Percentiles rank a stretch among this genome's conserved stretches.
These are phyloP conservation scores for Sinotaia quadrata DNA, from an alignment of 2,888 invertebrate genomes.

Conservation along the genomic window DNA sequence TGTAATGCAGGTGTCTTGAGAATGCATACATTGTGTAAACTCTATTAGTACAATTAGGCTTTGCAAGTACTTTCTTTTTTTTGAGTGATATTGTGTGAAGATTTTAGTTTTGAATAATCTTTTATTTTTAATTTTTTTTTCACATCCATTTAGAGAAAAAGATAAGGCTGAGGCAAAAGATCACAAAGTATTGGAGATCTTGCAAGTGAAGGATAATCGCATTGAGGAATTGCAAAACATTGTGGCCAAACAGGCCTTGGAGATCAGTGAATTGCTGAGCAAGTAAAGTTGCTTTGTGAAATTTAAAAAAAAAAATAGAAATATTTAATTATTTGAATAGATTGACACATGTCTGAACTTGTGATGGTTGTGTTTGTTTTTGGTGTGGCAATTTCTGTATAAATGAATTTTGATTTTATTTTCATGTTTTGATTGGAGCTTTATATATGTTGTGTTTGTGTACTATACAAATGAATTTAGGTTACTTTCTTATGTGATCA, in stretches of 20 bases:
- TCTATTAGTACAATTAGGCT: background rate
- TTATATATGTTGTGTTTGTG: no score
- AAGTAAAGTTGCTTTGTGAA: slow-evolving; percentile 42
- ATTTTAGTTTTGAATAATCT: background rate
- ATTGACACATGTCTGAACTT: background rate
- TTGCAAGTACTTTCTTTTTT: background rate
- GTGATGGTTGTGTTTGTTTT: slow-evolving; percentile 1
- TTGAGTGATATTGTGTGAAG: slow-evolving; percentile 3
- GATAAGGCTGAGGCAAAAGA: slow-evolving; percentile 71
- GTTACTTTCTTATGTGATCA: no score
- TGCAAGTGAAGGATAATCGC: slow-evolving; percentile 68
- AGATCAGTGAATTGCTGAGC: slow-evolving; percentile 53
- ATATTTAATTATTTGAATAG: no score
- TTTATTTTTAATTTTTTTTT: background rate
- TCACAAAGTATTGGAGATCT: slow-evolving; percentile 68
- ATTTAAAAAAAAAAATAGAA: background rate
- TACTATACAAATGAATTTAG: no score
- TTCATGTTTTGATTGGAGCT: no score
- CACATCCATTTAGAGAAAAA: slow-evolving; percentile 64
- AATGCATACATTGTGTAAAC: background rate
- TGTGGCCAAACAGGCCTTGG: slow-evolving; percentile 52
- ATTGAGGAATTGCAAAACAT: slow-evolving; percentile 63
- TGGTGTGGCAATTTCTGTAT: background rate
- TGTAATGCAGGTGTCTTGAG: no score
- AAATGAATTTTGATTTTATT: no score